phyloP scores from a whole-genome alignment of 2,113 vertebrate species.

The Myotis lucifugus region DNA sequence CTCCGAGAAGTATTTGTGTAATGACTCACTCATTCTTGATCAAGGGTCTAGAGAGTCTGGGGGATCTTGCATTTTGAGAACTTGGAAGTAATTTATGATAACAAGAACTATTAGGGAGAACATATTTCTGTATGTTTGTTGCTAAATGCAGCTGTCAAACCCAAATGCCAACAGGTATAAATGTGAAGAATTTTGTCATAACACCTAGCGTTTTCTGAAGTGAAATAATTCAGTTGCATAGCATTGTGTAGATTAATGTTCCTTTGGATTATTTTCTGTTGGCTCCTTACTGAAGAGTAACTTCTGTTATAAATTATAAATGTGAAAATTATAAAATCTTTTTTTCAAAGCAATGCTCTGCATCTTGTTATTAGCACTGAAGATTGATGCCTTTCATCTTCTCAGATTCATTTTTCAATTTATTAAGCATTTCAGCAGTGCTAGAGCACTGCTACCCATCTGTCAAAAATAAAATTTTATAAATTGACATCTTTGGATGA shows the following conservation, averaged over 20 bases:
- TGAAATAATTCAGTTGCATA: conserved; percentile 34
- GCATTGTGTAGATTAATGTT: background rate
- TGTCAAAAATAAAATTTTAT: conserved; percentile 50
- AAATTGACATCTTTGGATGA: conserved; percentile 17
- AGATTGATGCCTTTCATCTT: conserved; percentile 33
- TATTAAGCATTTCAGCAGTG: conserved; percentile 38
- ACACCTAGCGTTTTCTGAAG: background rate
- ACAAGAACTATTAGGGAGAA: conserved; percentile 47
- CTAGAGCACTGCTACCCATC: background rate
- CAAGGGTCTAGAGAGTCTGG: conserved; percentile 50
- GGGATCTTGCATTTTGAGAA: conserved; percentile 66
- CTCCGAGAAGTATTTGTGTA: conserved; percentile 61
- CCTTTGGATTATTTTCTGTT: conserved; percentile 58
- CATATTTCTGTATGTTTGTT: conserved; percentile 57
- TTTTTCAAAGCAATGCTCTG: background rate
- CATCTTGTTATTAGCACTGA: conserved; percentile 5
- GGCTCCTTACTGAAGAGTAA: conserved; percentile 32
- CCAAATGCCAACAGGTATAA: conserved; percentile 26
- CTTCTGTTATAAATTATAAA: conserved; percentile 66
- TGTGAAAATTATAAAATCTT: conserved; percentile 62
- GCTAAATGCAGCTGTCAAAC: conserved; percentile 65
- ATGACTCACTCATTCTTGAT: conserved; percentile 77
- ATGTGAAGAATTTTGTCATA: conserved; percentile 47
- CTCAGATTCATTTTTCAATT: conserved; percentile 45
- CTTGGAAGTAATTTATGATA: conserved; percentile 61